These are phyloP conservation scores for Lophius americanus DNA, from an alignment of 2,797 vertebrate species.

Conservation along the genomic window DNA sequence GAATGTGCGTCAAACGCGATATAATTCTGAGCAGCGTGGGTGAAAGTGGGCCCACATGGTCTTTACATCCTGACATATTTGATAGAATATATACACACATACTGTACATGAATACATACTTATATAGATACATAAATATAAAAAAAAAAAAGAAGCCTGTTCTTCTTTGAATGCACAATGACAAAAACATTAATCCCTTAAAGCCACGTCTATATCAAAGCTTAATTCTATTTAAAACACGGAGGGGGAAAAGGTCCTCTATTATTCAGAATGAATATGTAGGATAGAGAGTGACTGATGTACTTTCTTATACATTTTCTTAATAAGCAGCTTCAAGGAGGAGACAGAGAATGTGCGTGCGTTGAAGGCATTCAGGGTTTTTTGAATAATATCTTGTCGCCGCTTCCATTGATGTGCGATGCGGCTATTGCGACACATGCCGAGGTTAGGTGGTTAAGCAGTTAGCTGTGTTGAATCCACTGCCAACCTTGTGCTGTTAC, in stretches of 20 bases:
- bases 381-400: slow-evolving; percentile 39
- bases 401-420: slow-evolving; percentile 26
- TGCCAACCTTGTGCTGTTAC: slow-evolving; percentile 61
- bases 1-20: too few relatives aligned
- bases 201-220: slow-evolving; percentile 14
- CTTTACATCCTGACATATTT: too few relatives aligned
- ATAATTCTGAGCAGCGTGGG: too few relatives aligned
- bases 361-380: slow-evolving; percentile 33
- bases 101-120: too few relatives aligned
- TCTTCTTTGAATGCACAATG: not conserved
- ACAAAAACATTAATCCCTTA: not conserved
- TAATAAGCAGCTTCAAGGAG: not conserved
- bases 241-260: not conserved
- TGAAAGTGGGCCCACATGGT: too few relatives aligned
- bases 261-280: not conserved
- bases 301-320: slow-evolving; percentile 7
- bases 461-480: slow-evolving; percentile 45
- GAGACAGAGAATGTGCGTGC: slow-evolving; percentile 10
- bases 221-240: slow-evolving; percentile 17
- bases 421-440: slow-evolving; percentile 40
- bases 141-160: too few relatives aligned
- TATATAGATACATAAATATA: too few relatives aligned
- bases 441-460: slow-evolving; percentile 64
- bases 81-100: too few relatives aligned
- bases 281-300: slow-evolving; percentile 18